Conservation (phyloP, 2,113 vertebrate genomes). For the Cynoglossus semilaevis region DNA sequence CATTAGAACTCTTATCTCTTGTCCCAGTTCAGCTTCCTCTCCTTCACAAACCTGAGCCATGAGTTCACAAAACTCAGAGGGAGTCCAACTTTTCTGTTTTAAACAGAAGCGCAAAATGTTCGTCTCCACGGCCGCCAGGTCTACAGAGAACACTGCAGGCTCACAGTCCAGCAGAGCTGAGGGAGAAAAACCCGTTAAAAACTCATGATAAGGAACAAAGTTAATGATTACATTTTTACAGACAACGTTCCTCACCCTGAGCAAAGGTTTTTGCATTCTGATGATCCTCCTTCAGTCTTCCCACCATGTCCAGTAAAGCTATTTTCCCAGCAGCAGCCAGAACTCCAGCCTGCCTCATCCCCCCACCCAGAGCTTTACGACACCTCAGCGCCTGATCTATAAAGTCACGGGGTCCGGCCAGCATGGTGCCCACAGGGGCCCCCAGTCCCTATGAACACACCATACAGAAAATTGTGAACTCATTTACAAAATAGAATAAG, state of each 20-base stretch:
- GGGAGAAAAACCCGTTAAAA: not conserved
- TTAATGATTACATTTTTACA: not conserved
- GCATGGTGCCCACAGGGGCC: conserved; percentile 74
- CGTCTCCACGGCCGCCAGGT: conserved; percentile 75
- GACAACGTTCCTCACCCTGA: conserved; percentile 64
- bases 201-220: not conserved
- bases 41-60: conserved; percentile 67
- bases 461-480: not conserved
- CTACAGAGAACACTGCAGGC: conserved; percentile 70
- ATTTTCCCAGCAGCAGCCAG: conserved; percentile 81
- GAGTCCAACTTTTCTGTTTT: conserved; percentile 34
- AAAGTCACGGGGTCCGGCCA: conserved; percentile 77
- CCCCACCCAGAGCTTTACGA: conserved; percentile 82
- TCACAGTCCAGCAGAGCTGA: conserved; percentile 64
- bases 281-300: conserved; percentile 77
- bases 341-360: conserved; percentile 80
- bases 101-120: conserved; percentile 77
- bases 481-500: not conserved
- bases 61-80: conserved; percentile 72
- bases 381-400: conserved; percentile 69
- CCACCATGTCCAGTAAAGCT: conserved; percentile 67
- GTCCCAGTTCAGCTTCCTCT: conserved; percentile 65
- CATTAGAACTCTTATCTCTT: conserved; percentile 72
- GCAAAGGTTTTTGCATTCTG: conserved; percentile 77
- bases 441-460: conserved; percentile 78